Evolutionary conservation across 1,140 invertebrate genomes (phyloP).

Genomic region (Penaeus vannamei): DNA sequence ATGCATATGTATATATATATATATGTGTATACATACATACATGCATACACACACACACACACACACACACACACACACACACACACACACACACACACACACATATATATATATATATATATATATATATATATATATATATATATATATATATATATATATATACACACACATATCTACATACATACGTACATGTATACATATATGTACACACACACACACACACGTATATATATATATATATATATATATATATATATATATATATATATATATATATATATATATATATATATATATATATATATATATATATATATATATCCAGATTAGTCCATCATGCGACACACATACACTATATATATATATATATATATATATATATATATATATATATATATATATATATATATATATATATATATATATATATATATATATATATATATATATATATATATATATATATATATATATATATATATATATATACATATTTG

Average conservation of each 20-base stretch:
- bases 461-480: no score
- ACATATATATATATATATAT: not conserved
- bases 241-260: no score
- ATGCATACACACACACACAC: not conserved
- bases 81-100: not conserved
- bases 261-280: no score
- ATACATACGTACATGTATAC: not conserved
- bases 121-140: not conserved
- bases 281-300: no score
- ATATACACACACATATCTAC: not conserved
- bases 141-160: not conserved
- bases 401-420: not conserved
- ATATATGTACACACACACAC: not conserved
- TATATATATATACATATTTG: no score
- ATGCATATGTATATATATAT: no score
- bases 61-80: not conserved
- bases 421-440: no score
- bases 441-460: no score
- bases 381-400: not conserved
- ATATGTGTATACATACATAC: not conserved
- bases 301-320: no score
- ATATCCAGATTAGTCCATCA: no score
- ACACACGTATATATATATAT: not conserved
- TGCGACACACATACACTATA: not conserved
- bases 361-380: not conserved